Evolutionary conservation across 2,113 vertebrate genomes (phyloP), one percentile per base, ranked within the genome.

Genomic region (Rhabdornis inornatus): DNA sequence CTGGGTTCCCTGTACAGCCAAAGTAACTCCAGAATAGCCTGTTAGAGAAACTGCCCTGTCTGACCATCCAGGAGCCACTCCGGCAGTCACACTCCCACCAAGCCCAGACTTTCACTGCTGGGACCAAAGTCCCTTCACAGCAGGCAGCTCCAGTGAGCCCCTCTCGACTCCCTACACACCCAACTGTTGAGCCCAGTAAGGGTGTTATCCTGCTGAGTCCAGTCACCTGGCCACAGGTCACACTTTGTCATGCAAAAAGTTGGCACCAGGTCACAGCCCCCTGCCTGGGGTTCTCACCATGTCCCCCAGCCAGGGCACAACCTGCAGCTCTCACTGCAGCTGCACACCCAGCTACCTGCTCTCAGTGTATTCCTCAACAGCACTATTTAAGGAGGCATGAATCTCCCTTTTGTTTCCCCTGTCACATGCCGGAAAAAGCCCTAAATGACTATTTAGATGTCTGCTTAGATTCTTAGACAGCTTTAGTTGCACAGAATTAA

Each of bases 121-220:
- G 30, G 3, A 83, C 30, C 18, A 9, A 61, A 15, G 61, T 7
- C 25, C 39, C 30, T 47, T 23, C 55, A 35, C n/a, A 61, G 11
- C 14, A 4, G 40, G 25, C 7, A 47, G 40, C 16, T 55, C 47
- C 70, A 69, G 25, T 18, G 47, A 47, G 5, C n/a, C 53, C 7
- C n/a, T 15, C 6, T 4, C 13, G 30, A 27, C 11, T 61, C 55
- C n/a, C 30, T n/a, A 7, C n/a, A 22, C 0, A 0, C 28, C 28
- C 7, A 12, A 1, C 13, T 12, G 9, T 1, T 11, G 37, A 59
- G 33, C 45, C 27, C 45, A 24, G 13, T 3, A 66, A 37, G 15
- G 28, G 15, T 66, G 45, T 18, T 53, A n/a, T 8, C 53, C 69
- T 75, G 39, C n/a, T 68, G 39, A 47, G 30, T 7, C 30, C n/a